phyloP scores from a whole-genome alignment of 2,797 vertebrate genomes.

The Decapterus maruadsi region DNA sequence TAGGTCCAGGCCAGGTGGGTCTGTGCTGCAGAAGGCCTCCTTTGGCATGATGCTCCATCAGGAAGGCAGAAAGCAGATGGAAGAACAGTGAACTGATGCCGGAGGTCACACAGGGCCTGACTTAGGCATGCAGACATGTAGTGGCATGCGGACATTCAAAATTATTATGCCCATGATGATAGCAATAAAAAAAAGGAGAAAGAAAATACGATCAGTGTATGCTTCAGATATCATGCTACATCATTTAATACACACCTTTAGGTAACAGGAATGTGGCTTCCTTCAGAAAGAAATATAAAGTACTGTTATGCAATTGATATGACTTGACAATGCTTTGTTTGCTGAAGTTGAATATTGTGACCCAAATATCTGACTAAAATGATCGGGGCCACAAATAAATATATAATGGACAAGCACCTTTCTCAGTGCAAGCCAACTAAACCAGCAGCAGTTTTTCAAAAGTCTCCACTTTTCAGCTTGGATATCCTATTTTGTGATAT shows the following conservation, averaged over 20 bases:
- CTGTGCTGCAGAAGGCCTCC: slow-evolving; percentile 47
- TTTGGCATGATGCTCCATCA: slow-evolving; percentile 64
- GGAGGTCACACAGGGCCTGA: slow-evolving; percentile 21
- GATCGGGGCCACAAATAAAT: too few relatives aligned
- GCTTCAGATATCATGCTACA: neutral
- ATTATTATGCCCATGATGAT: neutral
- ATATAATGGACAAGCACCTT: neutral
- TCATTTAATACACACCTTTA: too few relatives aligned
- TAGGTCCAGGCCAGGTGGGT: slow-evolving; percentile 45
- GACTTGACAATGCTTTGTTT: too few relatives aligned
- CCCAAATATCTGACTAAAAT: too few relatives aligned
- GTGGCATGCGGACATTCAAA: slow-evolving; percentile 3
- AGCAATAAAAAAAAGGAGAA: neutral
- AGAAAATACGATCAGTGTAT: neutral
- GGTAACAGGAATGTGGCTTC: neutral
- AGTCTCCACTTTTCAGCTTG: neutral
- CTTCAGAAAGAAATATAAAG: neutral
- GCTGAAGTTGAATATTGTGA: too few relatives aligned
- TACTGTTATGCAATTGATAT: neutral
- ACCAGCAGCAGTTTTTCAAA: neutral
- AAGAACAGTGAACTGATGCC: slow-evolving; percentile 32
- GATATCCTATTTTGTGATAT: neutral
- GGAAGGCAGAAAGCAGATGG: slow-evolving; percentile 58
- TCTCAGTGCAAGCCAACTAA: neutral
- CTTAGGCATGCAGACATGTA: slow-evolving; percentile 17